Evolutionary conservation across 2,113 vertebrate species (phyloP).

Genomic region (Megaptera novaeangliae): DNA sequence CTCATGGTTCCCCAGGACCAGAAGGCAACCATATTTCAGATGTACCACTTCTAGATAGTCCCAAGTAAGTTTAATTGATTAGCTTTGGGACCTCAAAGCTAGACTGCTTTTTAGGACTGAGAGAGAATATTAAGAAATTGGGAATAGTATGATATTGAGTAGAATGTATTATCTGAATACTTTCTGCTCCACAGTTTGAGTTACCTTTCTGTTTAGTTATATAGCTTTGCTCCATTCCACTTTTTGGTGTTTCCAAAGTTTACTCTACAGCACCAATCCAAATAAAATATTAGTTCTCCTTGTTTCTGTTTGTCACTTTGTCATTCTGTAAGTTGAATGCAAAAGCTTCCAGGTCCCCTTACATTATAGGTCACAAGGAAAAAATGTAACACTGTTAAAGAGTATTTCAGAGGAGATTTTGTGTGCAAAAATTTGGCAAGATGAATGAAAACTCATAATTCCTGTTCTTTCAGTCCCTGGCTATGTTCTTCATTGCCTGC

Average conservation of each 20-base stretch:
- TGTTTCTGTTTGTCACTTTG: neutral
- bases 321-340: neutral
- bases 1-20: conserved; percentile 41
- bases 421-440: neutral
- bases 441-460: neutral
- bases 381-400: neutral
- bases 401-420: neutral
- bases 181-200: neutral
- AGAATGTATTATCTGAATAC: neutral
- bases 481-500: conserved; percentile 81
- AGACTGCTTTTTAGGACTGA: neutral
- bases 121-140: neutral
- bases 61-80: conserved; percentile 76
- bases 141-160: neutral
- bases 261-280: neutral
- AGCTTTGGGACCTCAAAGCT: neutral
- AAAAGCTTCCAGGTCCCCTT: neutral
- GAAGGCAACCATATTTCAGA: conserved; percentile 71
- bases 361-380: neutral
- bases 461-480: conserved; percentile 89
- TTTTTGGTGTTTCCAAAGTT: neutral
- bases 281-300: neutral
- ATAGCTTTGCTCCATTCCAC: neutral
- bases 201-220: neutral
- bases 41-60: conserved; percentile 73